Percentiles rank a stretch among this genome's conserved stretches.
These are phyloP conservation scores for rabbit (Oryctolagus cuniculus) DNA, from an alignment of 2,113 vertebrate genomes.

Conservation along the genomic window mOryCun1.1 NC_091436.1:143798001-143798500, in stretches of 20 bases:
- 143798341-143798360: not conserved
- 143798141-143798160: slow-evolving; percentile 10
- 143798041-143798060: not conserved
- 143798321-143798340: slow-evolving; percentile 60
- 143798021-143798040: not conserved
- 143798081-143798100: not conserved
- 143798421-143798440: not conserved
- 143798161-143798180: not conserved
- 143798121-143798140: slow-evolving; percentile 21
- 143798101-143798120: slow-evolving; percentile 6
- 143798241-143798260: slow-evolving; percentile 59
- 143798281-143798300: not conserved
- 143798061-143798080: slow-evolving; percentile 10
- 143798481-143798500: not conserved
- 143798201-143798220: not conserved
- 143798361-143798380: not conserved
- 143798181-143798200: slow-evolving; percentile 40
- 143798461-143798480: not conserved
- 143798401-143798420: not conserved
- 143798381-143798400: not conserved
- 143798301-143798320: slow-evolving; percentile 1
- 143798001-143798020: not conserved
- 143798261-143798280: slow-evolving; percentile 26
- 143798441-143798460: not conserved
- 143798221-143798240: slow-evolving; percentile 26